Evolutionary conservation across 2,888 invertebrate species (phyloP), one percentile per base, ranked within the genome.

Genomic region (Hirtodrosophila histrioides): DNA sequence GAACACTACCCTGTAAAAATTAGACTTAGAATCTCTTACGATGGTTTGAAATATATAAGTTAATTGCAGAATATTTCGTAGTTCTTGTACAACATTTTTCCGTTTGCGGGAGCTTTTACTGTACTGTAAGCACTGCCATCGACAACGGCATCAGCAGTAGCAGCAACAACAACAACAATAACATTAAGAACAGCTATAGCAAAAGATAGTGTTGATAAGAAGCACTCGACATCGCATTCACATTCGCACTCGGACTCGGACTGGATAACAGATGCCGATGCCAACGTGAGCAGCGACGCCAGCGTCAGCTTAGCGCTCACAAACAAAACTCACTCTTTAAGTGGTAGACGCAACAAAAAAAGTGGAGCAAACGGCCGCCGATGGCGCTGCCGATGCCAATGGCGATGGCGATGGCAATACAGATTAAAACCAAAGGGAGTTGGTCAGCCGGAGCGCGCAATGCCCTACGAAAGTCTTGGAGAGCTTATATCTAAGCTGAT

Each of bases 251-350:
- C 57, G 51, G 54, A 41, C 39, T 68, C 51, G n/a, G 50, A 51
- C 46, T 73, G 73, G 69, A 73, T 73, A 73, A 50, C 11, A 33
- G 31, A 6, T 36, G 48, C 12, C 35, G 58, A 35, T 44, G 33
- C 4, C 40, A 33, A 35, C 46, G 39, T 27, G 6, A 12, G 27
- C 67, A 44, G 67, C 51, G 72, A 49, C 51, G 69, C 43, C 43
- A 46, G 64, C 73, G 63, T 44, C 54, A 57, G 74, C 74, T 74
- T 73, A 74, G 54, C 44, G 57, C 60, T 57, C 60, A 60, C 57
- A 66, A 60, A 50, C 64, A 68, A 66, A 64, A 78, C 68, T 75
- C 75, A 66, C 69, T 81, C 81, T 78, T 5, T 73, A 73, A 73
- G 64, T 68, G 68, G 73, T 50, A 51, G 55, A 50, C 12, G 33